Evolutionary conservation across 1,140 invertebrate species (phyloP).

Genomic region (Anastatus disparis): DNA sequence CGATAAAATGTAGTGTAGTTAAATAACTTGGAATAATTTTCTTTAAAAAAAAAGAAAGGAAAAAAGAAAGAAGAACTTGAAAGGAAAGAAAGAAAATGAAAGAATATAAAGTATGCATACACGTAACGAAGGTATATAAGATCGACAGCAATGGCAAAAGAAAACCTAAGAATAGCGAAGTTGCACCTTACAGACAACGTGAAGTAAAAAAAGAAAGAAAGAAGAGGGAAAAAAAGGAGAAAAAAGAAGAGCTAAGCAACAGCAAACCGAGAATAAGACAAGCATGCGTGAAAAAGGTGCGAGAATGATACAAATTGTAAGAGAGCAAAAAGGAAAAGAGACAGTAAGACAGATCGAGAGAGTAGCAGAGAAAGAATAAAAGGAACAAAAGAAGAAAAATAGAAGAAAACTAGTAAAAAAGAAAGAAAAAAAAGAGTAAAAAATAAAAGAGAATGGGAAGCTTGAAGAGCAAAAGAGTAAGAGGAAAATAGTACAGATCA

Average conservation of each 20-base stretch:
- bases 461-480: not conserved
- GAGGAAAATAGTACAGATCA: not conserved
- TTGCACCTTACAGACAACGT: no score
- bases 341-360: slow-evolving; percentile 13
- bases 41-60: no score
- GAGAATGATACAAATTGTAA: slow-evolving; percentile 39
- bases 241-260: slow-evolving; percentile 1
- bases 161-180: not conserved
- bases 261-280: slow-evolving; percentile 12
- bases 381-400: not conserved
- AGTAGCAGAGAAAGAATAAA: not conserved
- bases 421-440: not conserved
- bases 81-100: no score
- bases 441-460: not conserved
- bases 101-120: not conserved
- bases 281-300: slow-evolving; percentile 26
- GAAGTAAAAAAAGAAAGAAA: no score
- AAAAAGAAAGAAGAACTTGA: not conserved
- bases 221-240: not conserved
- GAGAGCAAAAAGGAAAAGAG: slow-evolving; percentile 5
- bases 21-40: not conserved
- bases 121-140: not conserved
- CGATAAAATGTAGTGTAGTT: no score
- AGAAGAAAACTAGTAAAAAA: not conserved
- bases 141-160: not conserved